Evolutionary conservation across 2,888 invertebrate species (phyloP).

Genomic region (Limnephilus rhombicus): DNA sequence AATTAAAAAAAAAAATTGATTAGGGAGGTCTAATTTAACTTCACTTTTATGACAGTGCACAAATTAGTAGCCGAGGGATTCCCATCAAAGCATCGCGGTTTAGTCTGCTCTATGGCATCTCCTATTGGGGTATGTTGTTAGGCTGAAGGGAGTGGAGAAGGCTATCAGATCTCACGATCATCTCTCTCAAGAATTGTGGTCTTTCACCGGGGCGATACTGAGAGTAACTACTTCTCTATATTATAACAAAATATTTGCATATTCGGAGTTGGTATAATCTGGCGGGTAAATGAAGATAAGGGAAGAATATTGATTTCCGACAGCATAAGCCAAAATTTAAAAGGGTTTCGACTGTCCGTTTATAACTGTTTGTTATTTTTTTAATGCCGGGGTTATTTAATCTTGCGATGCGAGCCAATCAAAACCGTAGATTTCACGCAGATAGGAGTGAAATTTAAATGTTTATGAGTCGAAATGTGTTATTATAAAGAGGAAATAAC

Average conservation of each 20-base stretch:
- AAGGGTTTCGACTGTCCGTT: background rate
- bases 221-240: no score
- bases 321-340: background rate
- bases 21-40: background rate
- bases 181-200: no score
- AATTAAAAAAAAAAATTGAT: no score
- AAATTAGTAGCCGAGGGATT: background rate
- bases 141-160: no score
- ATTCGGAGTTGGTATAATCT: background rate
- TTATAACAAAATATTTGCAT: background rate
- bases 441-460: constrained; percentile 8
- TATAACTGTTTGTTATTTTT: background rate
- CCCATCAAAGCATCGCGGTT: background rate
- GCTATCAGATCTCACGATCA: no score
- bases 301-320: background rate
- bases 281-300: background rate
- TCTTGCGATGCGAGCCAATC: background rate
- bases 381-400: background rate
- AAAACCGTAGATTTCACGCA: background rate
- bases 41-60: background rate
- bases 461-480: constrained; percentile 17
- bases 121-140: no score
- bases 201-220: no score
- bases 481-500: background rate
- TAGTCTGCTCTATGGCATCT: background rate